Evolutionary conservation across 2,888 invertebrate genomes (phyloP).

Genomic region (Lasioglossum oenotherae): DNA sequence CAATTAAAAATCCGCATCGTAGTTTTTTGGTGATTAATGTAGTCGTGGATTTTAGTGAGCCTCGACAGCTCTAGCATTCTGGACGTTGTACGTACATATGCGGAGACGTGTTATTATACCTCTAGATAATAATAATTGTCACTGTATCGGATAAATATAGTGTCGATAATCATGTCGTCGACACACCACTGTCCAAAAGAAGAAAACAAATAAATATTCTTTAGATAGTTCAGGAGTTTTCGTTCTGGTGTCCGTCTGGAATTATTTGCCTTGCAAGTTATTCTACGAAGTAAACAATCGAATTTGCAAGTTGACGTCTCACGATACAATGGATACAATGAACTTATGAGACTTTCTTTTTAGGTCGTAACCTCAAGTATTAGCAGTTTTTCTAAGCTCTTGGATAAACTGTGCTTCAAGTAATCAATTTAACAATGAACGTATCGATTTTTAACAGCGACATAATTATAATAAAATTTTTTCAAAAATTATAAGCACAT

Average conservation of each 20-base stretch:
- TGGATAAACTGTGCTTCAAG: background rate
- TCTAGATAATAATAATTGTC: conserved; percentile 54
- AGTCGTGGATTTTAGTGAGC: conserved; percentile 44
- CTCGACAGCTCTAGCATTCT: conserved; percentile 38
- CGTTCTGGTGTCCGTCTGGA: background rate
- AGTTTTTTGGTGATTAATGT: conserved; percentile 42
- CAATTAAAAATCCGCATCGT: conserved; percentile 36
- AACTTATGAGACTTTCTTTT: background rate
- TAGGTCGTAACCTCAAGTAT: background rate
- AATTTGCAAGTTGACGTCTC: background rate
- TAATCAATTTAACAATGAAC: no score
- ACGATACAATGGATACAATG: no score
- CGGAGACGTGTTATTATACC: conserved; percentile 35
- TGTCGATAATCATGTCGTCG: conserved; percentile 52
- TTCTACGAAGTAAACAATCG: background rate
- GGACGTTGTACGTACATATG: conserved; percentile 22
- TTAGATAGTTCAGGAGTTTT: conserved; percentile 30
- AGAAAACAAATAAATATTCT: conserved; percentile 50
- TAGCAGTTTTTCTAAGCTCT: background rate
- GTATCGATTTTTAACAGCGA: no score
- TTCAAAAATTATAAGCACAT: background rate
- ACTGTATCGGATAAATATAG: conserved; percentile 48
- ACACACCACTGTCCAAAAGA: conserved; percentile 40
- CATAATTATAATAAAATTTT: background rate
- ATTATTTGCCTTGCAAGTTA: background rate